Percentiles rank a stretch among this genome's conserved stretches.
These are phyloP conservation scores for Thamnaconus septentrionalis DNA, from an alignment of 2,113 vertebrate genomes.

Conservation along the genomic window DNA sequence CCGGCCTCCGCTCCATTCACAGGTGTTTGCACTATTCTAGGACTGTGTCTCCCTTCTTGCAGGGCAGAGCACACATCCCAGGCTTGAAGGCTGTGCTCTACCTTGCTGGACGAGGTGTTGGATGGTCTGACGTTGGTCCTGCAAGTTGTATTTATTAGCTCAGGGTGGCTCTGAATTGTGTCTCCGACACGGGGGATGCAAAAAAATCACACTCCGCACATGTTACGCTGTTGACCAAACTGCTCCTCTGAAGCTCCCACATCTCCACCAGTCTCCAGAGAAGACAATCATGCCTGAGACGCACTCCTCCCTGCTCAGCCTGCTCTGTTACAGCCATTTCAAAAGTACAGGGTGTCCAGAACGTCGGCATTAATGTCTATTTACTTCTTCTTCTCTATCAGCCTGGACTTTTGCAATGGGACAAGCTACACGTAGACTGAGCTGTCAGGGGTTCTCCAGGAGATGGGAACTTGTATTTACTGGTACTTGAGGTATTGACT, in stretches of 20 bases:
- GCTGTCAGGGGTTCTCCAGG: conserved; percentile 17
- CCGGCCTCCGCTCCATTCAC: conserved; percentile 5
- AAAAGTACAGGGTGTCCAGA: conserved; percentile 14
- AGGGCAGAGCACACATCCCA: conserved; percentile 31
- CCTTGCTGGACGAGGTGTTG: conserved; percentile 43
- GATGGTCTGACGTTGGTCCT: conserved; percentile 29
- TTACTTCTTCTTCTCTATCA: background rate
- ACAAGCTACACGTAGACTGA: conserved; percentile 1
- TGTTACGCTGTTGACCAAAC: conserved; percentile 68
- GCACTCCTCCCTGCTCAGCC: conserved; percentile 28
- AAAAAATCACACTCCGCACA: conserved; percentile 58
- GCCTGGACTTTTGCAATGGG: background rate
- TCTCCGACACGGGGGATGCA: conserved; percentile 38
- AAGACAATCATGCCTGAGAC: conserved; percentile 54
- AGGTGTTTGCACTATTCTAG: conserved; percentile 83
- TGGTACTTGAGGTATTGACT: background rate
- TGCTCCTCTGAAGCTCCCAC: conserved; percentile 33
- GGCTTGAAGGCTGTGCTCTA: conserved; percentile 14
- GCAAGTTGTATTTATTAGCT: conserved; percentile 73
- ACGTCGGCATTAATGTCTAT: conserved; percentile 13
- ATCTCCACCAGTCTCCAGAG: conserved; percentile 29
- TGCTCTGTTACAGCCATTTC: conserved; percentile 19
- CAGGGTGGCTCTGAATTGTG: conserved; percentile 80
- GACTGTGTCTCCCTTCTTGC: conserved; percentile 50
- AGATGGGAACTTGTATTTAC: background rate